Evolutionary conservation across 2,113 vertebrate species (phyloP), one percentile per base, ranked within the genome.

Genomic region (Hydrolagus affinis): DNA sequence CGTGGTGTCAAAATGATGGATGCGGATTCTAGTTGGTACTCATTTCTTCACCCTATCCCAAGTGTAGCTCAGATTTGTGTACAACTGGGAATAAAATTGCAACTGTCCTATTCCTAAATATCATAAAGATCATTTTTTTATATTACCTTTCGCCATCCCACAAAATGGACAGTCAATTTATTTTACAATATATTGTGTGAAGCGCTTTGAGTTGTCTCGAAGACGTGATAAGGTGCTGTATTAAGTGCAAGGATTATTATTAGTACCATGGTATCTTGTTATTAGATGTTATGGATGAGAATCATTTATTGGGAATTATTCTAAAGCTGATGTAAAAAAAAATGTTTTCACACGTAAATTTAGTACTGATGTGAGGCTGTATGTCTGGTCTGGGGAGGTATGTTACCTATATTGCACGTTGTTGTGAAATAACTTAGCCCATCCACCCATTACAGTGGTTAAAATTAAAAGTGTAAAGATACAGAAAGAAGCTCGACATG

Each of bases 251-350:
- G 44, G 1, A 44, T 44, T 44, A 44, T 44, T 44, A 44, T 44
- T 6, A 44, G n/a, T n/a, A 83, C 28, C 12, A 30, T 17, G 62
- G 60, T 10, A 28, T 19, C 78, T 83, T 66, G 78, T 32, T 32
- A 83, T 64, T 17, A 80, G 76, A 80, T 15, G 44, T 80, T 60
- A 30, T 28, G 9, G 11, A 14, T 66, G 64, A 62, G 17, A 32
- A 83, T 83, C 25, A 83, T 83, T 83, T 68, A 83, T 15, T 83
- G 62, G 30, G 28, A 83, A 66, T 83, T 83, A 62, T 11, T 66
- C 15, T 66, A 83, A 30, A 59, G 9, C 62, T 83, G 78, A 30
- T 66, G 28, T 19, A 83, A 14, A 17, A 25, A 28, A 64, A 66
- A 32, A 11, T 62, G 21, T 28, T 83, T 83, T 32, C 17, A 83